Percentiles rank a stretch among this genome's conserved stretches.
Evolutionary conservation across 2,113 vertebrate species (phyloP).

Genomic region (Cnemophilus loriae): DNA sequence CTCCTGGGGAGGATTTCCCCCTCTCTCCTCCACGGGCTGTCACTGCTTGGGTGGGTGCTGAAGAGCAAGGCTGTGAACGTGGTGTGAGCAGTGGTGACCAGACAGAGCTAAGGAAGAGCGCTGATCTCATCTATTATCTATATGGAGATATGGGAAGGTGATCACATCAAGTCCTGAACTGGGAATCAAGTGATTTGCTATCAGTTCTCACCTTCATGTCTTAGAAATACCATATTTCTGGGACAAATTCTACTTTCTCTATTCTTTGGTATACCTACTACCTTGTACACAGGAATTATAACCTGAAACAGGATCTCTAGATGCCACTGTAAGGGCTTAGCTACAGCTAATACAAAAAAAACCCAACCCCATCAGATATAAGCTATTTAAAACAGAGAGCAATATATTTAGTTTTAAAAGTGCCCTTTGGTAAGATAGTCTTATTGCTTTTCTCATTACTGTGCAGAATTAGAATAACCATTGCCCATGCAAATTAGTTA

Average conservation of each 20-base stretch:
- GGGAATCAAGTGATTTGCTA: background rate
- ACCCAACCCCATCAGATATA: background rate
- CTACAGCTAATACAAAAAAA: background rate
- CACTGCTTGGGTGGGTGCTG: background rate
- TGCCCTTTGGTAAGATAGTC: slow-evolving; percentile 17
- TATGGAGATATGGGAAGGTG: background rate
- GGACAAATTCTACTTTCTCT: background rate
- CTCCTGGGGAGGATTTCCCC: background rate
- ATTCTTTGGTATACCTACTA: background rate
- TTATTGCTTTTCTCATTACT: slow-evolving; percentile 30
- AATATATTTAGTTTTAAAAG: slow-evolving; percentile 1
- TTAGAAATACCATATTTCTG: background rate
- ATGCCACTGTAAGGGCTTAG: background rate
- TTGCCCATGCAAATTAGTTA: slow-evolving; percentile 27
- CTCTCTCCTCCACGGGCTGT: background rate
- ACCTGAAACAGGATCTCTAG: background rate
- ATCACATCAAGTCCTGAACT: background rate
- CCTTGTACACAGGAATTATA: background rate
- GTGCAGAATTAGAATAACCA: background rate
- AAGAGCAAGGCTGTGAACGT: rapidly evolving
- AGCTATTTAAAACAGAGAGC: background rate
- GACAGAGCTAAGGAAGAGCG: rapidly evolving
- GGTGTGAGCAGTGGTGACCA: background rate
- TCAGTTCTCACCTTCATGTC: background rate
- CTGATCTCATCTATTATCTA: rapidly evolving